Evolutionary conservation across 2,113 vertebrate species (phyloP).

Genomic region (Alexandromys fortis): DNA sequence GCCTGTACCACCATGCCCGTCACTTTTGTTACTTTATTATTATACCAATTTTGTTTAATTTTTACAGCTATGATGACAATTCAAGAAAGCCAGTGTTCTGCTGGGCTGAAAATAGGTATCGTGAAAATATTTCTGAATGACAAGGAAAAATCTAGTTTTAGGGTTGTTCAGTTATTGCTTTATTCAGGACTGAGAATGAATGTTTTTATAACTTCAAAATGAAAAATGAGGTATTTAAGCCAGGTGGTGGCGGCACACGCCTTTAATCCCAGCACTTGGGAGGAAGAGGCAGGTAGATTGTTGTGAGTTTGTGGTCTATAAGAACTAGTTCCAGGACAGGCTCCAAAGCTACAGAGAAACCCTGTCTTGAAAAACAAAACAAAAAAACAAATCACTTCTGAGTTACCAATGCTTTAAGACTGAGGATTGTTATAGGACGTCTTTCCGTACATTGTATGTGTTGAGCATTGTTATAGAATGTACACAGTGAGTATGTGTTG

Average conservation of each 20-base stretch:
- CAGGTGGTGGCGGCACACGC: accelerated
- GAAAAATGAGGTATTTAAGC: not conserved
- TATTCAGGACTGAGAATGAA: slow-evolving; percentile 14
- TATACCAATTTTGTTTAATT: not conserved
- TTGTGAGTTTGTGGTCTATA: no score
- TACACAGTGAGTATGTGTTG: no score
- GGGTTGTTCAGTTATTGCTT: slow-evolving; percentile 17
- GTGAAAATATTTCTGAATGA: slow-evolving; percentile 37
- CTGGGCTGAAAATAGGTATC: not conserved
- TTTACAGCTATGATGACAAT: slow-evolving; percentile 28
- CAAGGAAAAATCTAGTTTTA: slow-evolving; percentile 23
- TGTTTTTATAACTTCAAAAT: slow-evolving; percentile 1
- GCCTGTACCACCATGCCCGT: not conserved
- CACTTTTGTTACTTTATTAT: not conserved
- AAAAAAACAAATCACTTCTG: not conserved
- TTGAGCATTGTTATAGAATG: no score
- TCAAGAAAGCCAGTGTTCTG: not conserved
- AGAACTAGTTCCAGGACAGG: no score
- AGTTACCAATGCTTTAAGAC: not conserved
- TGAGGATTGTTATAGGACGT: no score
- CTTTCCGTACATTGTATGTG: no score
- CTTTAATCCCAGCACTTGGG: no score
- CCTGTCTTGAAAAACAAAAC: no score
- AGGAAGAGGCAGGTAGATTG: no score
- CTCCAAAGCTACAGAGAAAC: no score